Conservation (phyloP, 1,140 invertebrate genomes). For the Aporrectodea caliginosa region DNA sequence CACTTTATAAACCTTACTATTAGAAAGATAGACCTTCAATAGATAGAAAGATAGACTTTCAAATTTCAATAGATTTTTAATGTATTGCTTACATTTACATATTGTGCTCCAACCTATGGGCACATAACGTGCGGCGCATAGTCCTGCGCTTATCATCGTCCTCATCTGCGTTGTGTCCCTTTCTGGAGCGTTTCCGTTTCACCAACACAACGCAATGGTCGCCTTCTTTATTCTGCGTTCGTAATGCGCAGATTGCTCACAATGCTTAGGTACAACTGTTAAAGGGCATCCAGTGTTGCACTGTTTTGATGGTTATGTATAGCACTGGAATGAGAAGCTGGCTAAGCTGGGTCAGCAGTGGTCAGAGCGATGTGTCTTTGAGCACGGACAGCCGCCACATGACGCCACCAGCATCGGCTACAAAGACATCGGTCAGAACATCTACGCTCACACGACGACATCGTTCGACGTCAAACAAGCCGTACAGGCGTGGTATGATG, state of each 20-base stretch:
- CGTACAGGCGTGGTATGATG: not conserved
- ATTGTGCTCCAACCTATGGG: no score
- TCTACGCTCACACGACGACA: not conserved
- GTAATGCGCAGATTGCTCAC: not conserved
- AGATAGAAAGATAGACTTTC: no score
- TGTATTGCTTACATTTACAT: no score
- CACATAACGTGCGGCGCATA: not conserved
- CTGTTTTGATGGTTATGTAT: no score
- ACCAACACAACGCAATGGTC: no score
- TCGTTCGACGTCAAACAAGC: not conserved
- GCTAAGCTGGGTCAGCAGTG: not conserved
- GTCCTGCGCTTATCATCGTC: not conserved
- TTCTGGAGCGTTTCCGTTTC: no score
- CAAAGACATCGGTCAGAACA: not conserved
- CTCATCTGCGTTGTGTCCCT: not conserved
- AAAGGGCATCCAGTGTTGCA: no score
- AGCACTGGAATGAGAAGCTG: not conserved
- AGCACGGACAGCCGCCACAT: not conserved
- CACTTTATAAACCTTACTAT: no score
- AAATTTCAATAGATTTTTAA: no score
- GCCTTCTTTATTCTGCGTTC: not conserved
- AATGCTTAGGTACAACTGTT: no score
- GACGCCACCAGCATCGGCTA: not conserved
- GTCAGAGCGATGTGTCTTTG: not conserved
- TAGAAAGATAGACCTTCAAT: no score